Percentiles rank a stretch among this genome's conserved stretches.
phyloP scores from a whole-genome alignment of 1,140 invertebrate genomes.

The Pogonomyrmex californicus region DNA sequence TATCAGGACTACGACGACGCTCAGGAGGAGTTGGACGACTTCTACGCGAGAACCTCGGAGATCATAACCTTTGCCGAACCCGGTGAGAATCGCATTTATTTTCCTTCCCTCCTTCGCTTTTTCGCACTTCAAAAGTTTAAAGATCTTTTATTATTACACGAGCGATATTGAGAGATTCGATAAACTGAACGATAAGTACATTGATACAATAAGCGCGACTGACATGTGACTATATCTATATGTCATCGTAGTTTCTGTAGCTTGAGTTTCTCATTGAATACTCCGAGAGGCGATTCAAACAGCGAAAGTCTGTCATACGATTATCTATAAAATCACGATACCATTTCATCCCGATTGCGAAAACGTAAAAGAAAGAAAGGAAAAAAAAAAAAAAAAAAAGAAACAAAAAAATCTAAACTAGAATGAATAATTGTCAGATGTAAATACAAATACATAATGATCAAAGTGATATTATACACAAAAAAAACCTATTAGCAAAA shows the following conservation, averaged over 20 bases:
- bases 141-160: neutral
- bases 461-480: neutral
- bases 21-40: conserved; percentile 89
- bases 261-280: neutral
- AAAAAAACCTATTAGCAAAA: neutral
- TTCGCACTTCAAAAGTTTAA: neutral
- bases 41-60: conserved; percentile 93
- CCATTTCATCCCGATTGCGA: neutral
- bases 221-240: conserved; percentile 11
- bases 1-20: conserved; percentile 80
- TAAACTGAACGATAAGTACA: conserved; percentile 1
- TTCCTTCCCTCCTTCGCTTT: neutral
- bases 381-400: neutral
- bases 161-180: neutral
- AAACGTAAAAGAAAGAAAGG: neutral
- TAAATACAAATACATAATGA: neutral
- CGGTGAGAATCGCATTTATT: conserved; percentile 87
- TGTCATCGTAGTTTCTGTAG: neutral
- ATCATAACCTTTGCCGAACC: conserved; percentile 94
- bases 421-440: neutral
- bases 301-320: neutral
- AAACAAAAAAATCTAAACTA: neutral
- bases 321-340: neutral
- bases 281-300: neutral
- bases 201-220: neutral